Conservation (phyloP, 2,113 vertebrate genomes). For the Poecile atricapillus region DNA sequence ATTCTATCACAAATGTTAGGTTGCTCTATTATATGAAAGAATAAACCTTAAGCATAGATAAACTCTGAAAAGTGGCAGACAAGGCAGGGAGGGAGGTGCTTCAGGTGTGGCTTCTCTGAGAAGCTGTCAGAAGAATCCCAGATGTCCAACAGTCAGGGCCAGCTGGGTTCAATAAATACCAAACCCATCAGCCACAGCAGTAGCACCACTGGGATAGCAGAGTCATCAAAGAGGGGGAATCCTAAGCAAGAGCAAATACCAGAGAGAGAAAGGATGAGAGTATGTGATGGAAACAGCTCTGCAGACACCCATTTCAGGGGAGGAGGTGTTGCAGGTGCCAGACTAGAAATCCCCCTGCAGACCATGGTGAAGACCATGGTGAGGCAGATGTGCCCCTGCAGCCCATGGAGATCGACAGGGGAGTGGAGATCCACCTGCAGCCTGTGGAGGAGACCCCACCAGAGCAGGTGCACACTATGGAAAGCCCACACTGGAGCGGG, state of each 20-base stretch:
- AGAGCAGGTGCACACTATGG: neutral
- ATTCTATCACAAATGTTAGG: neutral
- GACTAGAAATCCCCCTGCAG: neutral
- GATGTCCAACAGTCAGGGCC: neutral
- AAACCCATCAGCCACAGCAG: fast-evolving
- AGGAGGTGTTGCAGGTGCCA: fast-evolving
- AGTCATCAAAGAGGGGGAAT: neutral
- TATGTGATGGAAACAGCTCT: neutral
- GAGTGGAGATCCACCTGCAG: neutral
- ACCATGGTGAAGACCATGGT: fast-evolving
- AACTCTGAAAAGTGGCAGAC: neutral
- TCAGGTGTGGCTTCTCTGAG: neutral
- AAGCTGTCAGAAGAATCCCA: neutral
- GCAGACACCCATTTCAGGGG: neutral
- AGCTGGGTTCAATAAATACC: fast-evolving
- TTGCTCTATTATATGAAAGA: neutral
- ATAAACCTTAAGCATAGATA: neutral
- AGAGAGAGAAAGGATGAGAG: neutral
- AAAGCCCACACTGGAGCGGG: fast-evolving
- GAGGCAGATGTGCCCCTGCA: neutral
- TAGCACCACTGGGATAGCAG: neutral
- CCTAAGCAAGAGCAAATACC: neutral
- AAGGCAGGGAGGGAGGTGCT: fast-evolving
- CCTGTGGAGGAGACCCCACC: neutral
- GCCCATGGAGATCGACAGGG: neutral